Evolutionary conservation across 2,797 vertebrate genomes (phyloP).

Genomic region (Falco concolor): DNA sequence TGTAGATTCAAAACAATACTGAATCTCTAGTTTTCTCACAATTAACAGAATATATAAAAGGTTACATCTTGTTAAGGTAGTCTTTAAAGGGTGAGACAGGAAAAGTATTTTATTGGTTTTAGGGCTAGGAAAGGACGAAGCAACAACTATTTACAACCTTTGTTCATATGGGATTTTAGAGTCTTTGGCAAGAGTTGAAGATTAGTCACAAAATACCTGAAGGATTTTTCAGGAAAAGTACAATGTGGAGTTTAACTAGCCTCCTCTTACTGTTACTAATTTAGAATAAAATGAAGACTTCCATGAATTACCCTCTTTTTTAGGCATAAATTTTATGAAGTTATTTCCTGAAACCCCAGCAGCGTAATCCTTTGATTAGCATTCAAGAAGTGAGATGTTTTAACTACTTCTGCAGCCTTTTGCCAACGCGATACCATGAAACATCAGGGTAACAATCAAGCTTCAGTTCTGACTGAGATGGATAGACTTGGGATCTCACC

Average conservation of each 20-base stretch:
- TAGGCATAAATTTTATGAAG: neutral
- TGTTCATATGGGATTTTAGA: neutral
- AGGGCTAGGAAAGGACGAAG: neutral
- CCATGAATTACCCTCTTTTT: neutral
- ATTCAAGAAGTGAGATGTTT: neutral
- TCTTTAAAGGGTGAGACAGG: neutral
- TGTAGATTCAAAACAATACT: neutral
- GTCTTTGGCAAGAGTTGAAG: neutral
- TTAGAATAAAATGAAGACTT: neutral
- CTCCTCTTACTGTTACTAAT: neutral
- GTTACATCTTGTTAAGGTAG: neutral
- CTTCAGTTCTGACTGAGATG: neutral
- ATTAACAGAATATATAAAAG: neutral
- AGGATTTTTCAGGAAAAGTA: neutral
- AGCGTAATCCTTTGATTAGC: neutral
- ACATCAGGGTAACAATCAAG: neutral
- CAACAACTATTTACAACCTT: neutral
- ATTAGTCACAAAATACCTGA: constrained; percentile 10
- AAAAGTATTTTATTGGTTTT: neutral
- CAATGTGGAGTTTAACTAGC: neutral
- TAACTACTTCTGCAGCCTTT: neutral
- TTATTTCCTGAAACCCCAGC: neutral
- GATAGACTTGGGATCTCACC: neutral
- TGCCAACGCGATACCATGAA: neutral
- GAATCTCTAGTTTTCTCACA: neutral